Evolutionary conservation across 1,140 invertebrate species (phyloP), one percentile per base, ranked within the genome.

Genomic region (Zaprionus ghesquierei): DNA sequence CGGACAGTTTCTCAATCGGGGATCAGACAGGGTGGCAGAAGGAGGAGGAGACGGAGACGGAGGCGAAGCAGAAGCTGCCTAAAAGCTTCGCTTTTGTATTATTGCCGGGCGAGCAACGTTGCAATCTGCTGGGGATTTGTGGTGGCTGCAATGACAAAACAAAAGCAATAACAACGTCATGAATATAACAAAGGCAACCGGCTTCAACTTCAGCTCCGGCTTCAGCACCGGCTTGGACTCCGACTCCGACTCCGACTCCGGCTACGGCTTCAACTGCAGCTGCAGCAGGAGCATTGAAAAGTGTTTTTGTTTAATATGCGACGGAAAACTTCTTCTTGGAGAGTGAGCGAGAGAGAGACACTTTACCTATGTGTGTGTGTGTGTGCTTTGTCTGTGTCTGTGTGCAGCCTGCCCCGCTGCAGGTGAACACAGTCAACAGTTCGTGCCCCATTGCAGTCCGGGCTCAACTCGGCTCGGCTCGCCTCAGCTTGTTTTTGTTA

Each of bases 131-230:
- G 75, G 49, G 49, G 71, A 64, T 71, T 64, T 61, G 65, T 27
- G 56, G 60, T 44, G 71, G 60, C 77, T 69, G 77, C 81, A 79
- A 58, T 58, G 50, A 18, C 54, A 63, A 77, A 73, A 77, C 80
- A 79, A 76, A 66, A 74, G 56, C 80, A 77, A 84, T 84, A 84
- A 78, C 81, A 86, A 66, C 38, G 60, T 62, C 74, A 85, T 80
- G 74, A 85, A 85, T 85, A 86, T 85, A 77, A 81, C 74, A 77
- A 70, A 62, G 68, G 65, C 72, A 13, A 41, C 33, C 44, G 27
- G 50, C 50, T 31, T 38, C 56, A 38, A 38, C 33, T 13, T 25
- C 35, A 53, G 5, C 23, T 12, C 10, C 27, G 15, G 29, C 23
- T 5, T 10, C 55, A 64, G 23, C n/a, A 27, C 18, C 18, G 23